Conservation (phyloP, 2,113 vertebrate genomes). For the Brienomyrus brachyistius region DNA sequence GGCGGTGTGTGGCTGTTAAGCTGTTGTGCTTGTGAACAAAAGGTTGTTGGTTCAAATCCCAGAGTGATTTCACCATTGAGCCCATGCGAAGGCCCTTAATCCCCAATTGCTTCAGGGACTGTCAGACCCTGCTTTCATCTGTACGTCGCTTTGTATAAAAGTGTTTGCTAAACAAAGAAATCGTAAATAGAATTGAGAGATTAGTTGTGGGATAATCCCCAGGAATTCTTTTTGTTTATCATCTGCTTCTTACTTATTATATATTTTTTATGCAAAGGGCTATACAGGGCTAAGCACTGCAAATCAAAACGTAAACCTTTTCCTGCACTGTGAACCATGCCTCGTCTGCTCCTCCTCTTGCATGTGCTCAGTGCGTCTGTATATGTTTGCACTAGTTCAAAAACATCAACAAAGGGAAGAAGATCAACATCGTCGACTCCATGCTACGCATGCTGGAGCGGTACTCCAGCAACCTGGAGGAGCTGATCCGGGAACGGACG, state of each 20-base stretch:
- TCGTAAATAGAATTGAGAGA: neutral
- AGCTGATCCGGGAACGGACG: constrained; percentile 46
- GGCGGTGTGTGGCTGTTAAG: neutral
- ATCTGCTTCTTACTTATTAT: neutral
- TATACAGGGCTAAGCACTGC: neutral
- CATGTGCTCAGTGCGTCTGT: neutral
- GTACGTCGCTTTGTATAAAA: neutral
- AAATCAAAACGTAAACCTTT: neutral
- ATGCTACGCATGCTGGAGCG: constrained; percentile 51
- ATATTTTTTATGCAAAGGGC: neutral
- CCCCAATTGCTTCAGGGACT: neutral
- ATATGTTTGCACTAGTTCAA: constrained; percentile 37
- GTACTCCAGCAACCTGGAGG: constrained; percentile 26
- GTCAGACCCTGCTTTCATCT: neutral
- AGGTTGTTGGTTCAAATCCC: neutral
- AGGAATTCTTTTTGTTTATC: neutral
- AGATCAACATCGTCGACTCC: constrained; percentile 50
- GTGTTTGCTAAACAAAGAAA: neutral
- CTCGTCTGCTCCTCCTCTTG: neutral
- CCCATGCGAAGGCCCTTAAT: neutral
- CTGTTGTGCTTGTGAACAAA: neutral
- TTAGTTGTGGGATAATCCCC: neutral
- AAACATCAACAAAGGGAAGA: constrained; percentile 49
- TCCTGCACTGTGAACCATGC: neutral
- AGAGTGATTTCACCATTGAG: neutral